phyloP scores from a whole-genome alignment of 2,797 vertebrate genomes.

The Protosalanx chinensis region DNA sequence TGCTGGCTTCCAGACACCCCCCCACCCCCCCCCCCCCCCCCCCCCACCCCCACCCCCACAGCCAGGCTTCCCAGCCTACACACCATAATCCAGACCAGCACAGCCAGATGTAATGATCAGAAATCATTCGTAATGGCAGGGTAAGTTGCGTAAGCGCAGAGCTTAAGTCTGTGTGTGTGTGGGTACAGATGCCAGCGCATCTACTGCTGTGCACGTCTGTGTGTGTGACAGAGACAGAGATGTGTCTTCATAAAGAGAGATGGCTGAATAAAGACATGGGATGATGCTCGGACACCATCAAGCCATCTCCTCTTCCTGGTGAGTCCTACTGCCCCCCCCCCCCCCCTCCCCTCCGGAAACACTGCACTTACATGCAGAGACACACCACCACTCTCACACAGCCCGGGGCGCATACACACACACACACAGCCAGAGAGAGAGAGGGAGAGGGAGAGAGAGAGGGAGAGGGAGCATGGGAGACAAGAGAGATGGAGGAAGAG shows the following conservation, averaged over 20 bases:
- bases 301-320: neutral
- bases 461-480: neutral
- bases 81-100: slow-evolving; percentile 45
- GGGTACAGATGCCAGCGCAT: slow-evolving; percentile 56
- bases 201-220: slow-evolving; percentile 43
- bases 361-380: slow-evolving; percentile 7
- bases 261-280: slow-evolving; percentile 24
- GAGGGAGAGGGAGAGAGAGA: slow-evolving; percentile 11
- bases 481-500: neutral
- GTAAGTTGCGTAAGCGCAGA: slow-evolving; percentile 68
- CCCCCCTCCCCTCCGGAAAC: slow-evolving; percentile 8
- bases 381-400: slow-evolving; percentile 11
- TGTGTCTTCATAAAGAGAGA: neutral
- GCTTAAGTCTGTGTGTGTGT: slow-evolving; percentile 58
- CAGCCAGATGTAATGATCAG: slow-evolving; percentile 50
- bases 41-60: slow-evolving; percentile 20
- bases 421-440: neutral
- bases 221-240: slow-evolving; percentile 29
- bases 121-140: slow-evolving; percentile 70
- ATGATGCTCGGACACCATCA: slow-evolving; percentile 26
- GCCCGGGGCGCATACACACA: slow-evolving; percentile 6
- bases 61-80: slow-evolving; percentile 28
- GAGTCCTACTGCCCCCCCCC: slow-evolving; percentile 1
- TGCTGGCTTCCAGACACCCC: neutral
- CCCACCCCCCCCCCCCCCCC: slow-evolving; percentile 10